These are phyloP conservation scores for Aphrophora alni DNA, from an alignment of 2,888 invertebrate species.

Conservation along the genomic window DNA sequence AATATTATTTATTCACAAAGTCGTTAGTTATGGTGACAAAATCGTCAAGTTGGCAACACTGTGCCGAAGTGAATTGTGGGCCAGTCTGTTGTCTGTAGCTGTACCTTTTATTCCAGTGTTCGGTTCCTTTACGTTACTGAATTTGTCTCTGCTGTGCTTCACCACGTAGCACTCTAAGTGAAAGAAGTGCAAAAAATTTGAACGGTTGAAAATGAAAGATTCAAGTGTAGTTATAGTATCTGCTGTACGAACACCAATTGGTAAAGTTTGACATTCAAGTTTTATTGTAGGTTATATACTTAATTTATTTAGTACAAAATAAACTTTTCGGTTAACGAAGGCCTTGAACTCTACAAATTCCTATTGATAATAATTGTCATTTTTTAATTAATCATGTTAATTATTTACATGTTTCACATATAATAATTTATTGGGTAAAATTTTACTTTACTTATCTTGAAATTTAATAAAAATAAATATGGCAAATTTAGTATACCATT, in stretches of 20 bases:
- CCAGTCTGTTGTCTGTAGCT: background rate
- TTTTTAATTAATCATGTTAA: too few relatives aligned
- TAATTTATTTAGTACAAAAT: conserved; percentile 2
- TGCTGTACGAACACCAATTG: conserved; percentile 85
- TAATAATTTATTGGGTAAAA: too few relatives aligned
- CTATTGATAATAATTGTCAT: too few relatives aligned
- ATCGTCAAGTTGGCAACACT: too few relatives aligned
- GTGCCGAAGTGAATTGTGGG: conserved; percentile 43
- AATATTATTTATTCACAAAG: too few relatives aligned
- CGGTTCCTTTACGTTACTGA: conserved; percentile 20
- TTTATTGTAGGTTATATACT: too few relatives aligned
- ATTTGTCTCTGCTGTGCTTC: conserved; percentile 16
- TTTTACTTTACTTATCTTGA: too few relatives aligned
- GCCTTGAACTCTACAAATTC: background rate
- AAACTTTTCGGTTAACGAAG: conserved; percentile 4
- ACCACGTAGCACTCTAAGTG: background rate
- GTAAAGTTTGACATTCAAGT: conserved; percentile 61
- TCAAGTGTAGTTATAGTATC: conserved; percentile 71
- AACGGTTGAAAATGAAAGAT: background rate
- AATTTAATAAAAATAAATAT: too few relatives aligned
- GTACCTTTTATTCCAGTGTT: background rate
- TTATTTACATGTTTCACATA: too few relatives aligned
- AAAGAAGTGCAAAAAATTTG: too few relatives aligned
- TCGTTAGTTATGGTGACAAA: too few relatives aligned
- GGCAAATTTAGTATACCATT: too few relatives aligned